These are phyloP conservation scores for Babyrousa celebensis DNA, from an alignment of 2,797 vertebrate genomes.

Conservation along the genomic window DNA sequence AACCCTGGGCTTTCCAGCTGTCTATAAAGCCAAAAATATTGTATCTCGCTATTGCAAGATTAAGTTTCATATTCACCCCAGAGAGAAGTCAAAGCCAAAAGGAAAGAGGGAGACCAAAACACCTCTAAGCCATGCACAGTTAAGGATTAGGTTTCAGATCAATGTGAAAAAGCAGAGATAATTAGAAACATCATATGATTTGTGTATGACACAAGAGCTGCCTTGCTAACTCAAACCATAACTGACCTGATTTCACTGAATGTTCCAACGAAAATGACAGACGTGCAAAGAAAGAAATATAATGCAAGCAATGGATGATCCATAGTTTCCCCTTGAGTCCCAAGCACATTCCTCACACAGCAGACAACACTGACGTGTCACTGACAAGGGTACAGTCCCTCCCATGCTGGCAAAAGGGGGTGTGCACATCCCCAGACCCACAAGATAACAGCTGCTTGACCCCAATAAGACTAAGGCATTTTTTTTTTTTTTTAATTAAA, in stretches of 20 bases:
- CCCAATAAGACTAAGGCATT: background rate
- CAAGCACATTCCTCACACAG: background rate
- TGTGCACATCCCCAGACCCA: slow-evolving; percentile 69
- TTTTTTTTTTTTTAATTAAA: slow-evolving; percentile 31
- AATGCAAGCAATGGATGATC: slow-evolving; percentile 64
- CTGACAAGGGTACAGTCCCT: slow-evolving; percentile 71
- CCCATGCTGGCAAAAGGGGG: slow-evolving; percentile 34
- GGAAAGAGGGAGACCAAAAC: slow-evolving; percentile 68
- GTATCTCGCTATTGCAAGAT: slow-evolving; percentile 54
- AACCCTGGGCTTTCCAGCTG: slow-evolving; percentile 58
- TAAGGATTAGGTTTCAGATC: slow-evolving; percentile 81
- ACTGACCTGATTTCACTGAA: slow-evolving; percentile 83
- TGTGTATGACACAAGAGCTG: slow-evolving; percentile 82
- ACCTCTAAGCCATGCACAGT: slow-evolving; percentile 82
- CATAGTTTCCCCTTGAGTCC: slow-evolving; percentile 69
- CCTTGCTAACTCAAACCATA: slow-evolving; percentile 83
- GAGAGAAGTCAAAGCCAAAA: slow-evolving; percentile 84
- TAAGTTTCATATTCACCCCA: slow-evolving; percentile 81
- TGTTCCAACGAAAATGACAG: slow-evolving; percentile 82
- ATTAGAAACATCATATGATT: slow-evolving; percentile 84
- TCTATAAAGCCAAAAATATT: slow-evolving; percentile 65
- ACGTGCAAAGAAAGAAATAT: slow-evolving; percentile 83
- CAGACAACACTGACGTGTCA: slow-evolving; percentile 69
- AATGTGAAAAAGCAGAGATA: slow-evolving; percentile 85
- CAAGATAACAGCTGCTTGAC: slow-evolving; percentile 69